Percentiles rank a stretch among this genome's conserved stretches.
These are phyloP conservation scores for Pogonocherus hispidulus DNA, from an alignment of 2,888 invertebrate species.

Conservation along the genomic window DNA sequence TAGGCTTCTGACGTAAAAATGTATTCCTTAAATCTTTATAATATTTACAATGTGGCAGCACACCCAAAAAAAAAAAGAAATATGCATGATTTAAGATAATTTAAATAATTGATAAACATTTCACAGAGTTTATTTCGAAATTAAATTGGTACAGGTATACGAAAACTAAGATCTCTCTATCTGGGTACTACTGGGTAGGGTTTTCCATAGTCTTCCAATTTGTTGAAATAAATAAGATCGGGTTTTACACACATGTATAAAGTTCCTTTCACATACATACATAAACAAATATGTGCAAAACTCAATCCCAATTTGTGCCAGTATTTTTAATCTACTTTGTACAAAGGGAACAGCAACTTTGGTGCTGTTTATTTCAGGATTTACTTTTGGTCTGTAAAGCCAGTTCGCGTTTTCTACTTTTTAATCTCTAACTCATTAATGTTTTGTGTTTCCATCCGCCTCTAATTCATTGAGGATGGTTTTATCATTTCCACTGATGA, in stretches of 20 bases:
- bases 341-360: conserved; percentile 1
- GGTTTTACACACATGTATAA: not conserved
- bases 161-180: no score
- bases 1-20: no score
- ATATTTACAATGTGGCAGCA: no score
- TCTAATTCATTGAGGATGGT: conserved; percentile 41
- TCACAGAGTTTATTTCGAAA: no score
- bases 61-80: no score
- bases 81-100: no score
- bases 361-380: conserved; percentile 29
- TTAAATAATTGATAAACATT: no score
- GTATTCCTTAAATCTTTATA: no score
- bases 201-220: no score
- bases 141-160: no score
- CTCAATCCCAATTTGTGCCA: conserved; percentile 5
- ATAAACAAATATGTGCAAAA: not conserved
- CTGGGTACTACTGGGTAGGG: no score
- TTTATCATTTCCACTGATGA: conserved; percentile 39
- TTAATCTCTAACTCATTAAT: conserved; percentile 39
- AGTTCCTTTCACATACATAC: not conserved
- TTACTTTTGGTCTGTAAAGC: conserved; percentile 33
- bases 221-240: no score
- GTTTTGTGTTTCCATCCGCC: conserved; percentile 39
- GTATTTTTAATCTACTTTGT: conserved; percentile 17
- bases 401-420: conserved; percentile 37